These are phyloP conservation scores for Tiphia femorata DNA, from an alignment of 2,888 invertebrate species.

Conservation along the genomic window DNA sequence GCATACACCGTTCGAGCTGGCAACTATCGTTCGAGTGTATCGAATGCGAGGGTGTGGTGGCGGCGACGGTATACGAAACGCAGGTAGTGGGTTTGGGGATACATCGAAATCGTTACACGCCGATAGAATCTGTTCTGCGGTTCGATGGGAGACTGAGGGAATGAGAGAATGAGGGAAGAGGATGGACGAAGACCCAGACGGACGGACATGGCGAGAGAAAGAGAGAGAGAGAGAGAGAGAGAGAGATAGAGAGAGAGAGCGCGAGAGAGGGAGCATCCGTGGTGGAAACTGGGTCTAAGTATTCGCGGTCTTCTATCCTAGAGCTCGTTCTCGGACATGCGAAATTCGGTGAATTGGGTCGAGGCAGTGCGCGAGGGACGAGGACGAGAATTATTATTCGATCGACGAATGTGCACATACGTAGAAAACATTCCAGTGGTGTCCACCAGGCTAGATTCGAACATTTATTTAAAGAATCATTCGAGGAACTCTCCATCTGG, in stretches of 20 bases:
- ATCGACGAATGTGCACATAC: no score
- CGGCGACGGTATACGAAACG: no score
- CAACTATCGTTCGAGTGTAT: no score
- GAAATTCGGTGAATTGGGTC: not conserved
- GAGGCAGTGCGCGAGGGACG: slow-evolving; percentile 1
- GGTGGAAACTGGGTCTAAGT: not conserved
- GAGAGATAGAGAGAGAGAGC: slow-evolving; percentile 17
- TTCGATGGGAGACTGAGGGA: not conserved
- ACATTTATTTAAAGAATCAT: slow-evolving; percentile 20
- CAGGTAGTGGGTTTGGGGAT: no score
- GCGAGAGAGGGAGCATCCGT: no score
- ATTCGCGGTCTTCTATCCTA: not conserved
- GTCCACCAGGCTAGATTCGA: slow-evolving; percentile 13
- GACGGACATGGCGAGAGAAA: slow-evolving; percentile 1
- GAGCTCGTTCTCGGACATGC: not conserved
- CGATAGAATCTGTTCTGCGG: not conserved
- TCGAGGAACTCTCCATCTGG: slow-evolving; percentile 11
- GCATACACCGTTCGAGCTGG: no score
- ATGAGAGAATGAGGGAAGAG: not conserved
- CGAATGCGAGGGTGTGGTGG: no score
- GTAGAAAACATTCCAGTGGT: slow-evolving; percentile 8
- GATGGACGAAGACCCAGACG: not conserved
- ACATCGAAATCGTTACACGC: no score
- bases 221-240: slow-evolving; percentile 12
- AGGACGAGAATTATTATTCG: no score